These are phyloP conservation scores for Apamea crenata DNA, from an alignment of 2,888 invertebrate genomes.

Conservation along the genomic window DNA sequence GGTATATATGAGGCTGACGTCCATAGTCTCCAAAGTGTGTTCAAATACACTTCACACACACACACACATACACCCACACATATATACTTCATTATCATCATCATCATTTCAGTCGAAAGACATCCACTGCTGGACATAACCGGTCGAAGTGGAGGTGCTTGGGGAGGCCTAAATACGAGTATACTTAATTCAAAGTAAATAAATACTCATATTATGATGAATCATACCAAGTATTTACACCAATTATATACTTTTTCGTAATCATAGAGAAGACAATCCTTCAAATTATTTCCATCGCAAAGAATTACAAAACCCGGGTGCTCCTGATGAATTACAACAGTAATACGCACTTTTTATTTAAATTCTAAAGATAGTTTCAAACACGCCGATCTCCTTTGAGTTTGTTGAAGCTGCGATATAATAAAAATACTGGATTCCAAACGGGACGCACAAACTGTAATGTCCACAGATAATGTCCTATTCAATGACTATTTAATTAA, in stretches of 20 bases:
- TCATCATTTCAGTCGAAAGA: no score
- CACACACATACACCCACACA: no score
- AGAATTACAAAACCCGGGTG: slow-evolving; percentile 18
- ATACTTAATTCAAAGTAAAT: neutral
- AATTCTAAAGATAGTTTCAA: slow-evolving; percentile 58
- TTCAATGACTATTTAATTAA: slow-evolving; percentile 85
- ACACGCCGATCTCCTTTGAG: slow-evolving; percentile 59
- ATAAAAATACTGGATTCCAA: slow-evolving; percentile 71
- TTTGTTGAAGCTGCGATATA: slow-evolving; percentile 60
- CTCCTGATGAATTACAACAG: slow-evolving; percentile 40
- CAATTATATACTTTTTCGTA: neutral
- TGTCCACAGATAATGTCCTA: slow-evolving; percentile 75
- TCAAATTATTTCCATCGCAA: slow-evolving; percentile 5
- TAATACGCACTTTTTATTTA: slow-evolving; percentile 55
- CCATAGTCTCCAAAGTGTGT: neutral
- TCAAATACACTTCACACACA: no score
- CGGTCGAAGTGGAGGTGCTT: no score
- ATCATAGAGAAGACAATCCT: slow-evolving; percentile 4
- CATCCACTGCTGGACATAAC: no score
- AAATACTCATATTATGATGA: neutral
- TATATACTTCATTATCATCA: no score
- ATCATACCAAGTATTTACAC: neutral
- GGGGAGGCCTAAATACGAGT: no score
- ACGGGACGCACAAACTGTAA: slow-evolving; percentile 67
- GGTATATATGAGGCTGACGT: neutral